These are phyloP conservation scores for Dicerorhinus sumatrensis DNA, from an alignment of 2,113 vertebrate genomes.

Conservation along the genomic window DNA sequence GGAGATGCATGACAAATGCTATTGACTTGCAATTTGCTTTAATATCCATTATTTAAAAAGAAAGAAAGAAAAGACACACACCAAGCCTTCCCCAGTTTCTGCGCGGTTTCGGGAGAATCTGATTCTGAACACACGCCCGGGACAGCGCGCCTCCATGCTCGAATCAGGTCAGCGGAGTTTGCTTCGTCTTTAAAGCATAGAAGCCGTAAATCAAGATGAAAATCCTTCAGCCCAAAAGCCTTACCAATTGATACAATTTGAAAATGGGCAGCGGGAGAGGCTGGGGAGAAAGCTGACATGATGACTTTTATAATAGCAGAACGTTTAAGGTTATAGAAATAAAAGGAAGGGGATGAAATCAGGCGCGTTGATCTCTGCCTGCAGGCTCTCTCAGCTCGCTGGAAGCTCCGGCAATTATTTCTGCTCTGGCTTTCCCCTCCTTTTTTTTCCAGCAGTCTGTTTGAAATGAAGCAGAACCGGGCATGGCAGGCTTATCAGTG, in stretches of 20 bases:
- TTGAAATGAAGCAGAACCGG: conserved; percentile 92
- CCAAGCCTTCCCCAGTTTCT: not conserved
- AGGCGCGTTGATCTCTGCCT: conserved; percentile 91
- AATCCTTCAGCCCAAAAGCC: conserved; percentile 87
- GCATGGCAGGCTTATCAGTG: conserved; percentile 89
- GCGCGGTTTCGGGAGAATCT: not conserved
- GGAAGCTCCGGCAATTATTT: conserved; percentile 92
- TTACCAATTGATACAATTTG: conserved; percentile 90
- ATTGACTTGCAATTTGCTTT: conserved; percentile 58
- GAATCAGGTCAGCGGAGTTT: conserved; percentile 74
- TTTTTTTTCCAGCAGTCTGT: conserved; percentile 85
- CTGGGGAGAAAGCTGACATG: conserved; percentile 89
- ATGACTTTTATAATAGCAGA: conserved; percentile 92
- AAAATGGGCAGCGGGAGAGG: conserved; percentile 87
- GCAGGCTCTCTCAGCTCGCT: conserved; percentile 89
- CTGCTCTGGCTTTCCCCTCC: conserved; percentile 87
- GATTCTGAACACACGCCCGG: conserved; percentile 78
- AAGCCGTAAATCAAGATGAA: conserved; percentile 88
- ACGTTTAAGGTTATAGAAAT: conserved; percentile 92
- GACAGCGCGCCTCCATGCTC: conserved; percentile 41
- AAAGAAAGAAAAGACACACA: not conserved
- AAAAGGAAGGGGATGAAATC: conserved; percentile 92
- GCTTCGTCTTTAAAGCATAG: conserved; percentile 86
- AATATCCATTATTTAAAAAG: not conserved
- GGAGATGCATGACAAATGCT: conserved; percentile 16